Evolutionary conservation across 2,797 vertebrate genomes (phyloP).

Genomic region (Rhinophrynus dorsalis): DNA sequence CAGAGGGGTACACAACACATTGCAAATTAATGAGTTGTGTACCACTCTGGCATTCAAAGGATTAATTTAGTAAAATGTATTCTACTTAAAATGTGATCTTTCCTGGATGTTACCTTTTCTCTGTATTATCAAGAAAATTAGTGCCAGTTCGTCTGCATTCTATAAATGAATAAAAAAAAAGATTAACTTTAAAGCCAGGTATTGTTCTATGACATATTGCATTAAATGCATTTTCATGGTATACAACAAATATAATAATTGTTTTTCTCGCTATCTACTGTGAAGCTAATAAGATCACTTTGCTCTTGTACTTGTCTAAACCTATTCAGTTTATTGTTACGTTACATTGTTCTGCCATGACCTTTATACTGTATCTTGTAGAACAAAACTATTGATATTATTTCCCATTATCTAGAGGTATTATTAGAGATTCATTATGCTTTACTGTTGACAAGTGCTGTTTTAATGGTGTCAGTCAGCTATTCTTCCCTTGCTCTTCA

Average conservation of each 20-base stretch:
- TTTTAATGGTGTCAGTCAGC: not conserved
- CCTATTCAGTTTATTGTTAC: not conserved
- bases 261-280: not conserved
- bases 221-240: not conserved
- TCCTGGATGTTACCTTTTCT: no score
- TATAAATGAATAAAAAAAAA: no score
- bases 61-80: no score
- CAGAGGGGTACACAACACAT: no score
- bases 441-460: not conserved
- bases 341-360: not conserved
- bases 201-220: no score
- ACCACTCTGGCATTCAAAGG: no score
- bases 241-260: not conserved
- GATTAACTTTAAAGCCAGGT: no score
- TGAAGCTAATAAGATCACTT: not conserved
- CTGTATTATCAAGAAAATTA: no score
- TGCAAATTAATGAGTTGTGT: no score
- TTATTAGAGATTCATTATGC: constrained; percentile 8
- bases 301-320: not conserved
- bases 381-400: constrained; percentile 12
- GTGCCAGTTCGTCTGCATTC: no score
- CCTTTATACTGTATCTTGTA: constrained; percentile 3
- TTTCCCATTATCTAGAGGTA: constrained; percentile 5
- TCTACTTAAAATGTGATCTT: no score
- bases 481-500: not conserved